Evolutionary conservation across 2,888 invertebrate genomes (phyloP).

Genomic region (Ennomos quercinarius): DNA sequence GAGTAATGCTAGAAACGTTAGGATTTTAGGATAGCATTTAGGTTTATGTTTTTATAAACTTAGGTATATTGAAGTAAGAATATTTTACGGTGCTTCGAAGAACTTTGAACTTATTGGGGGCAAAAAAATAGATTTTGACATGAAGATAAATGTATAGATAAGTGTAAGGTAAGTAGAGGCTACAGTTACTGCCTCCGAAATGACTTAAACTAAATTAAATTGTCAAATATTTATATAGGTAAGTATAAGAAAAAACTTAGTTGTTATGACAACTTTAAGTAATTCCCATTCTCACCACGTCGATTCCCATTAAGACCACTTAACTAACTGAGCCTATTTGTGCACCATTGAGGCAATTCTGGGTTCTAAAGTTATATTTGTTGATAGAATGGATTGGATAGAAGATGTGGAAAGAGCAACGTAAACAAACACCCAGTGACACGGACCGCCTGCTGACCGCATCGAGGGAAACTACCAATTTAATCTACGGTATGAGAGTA

Average conservation of each 20-base stretch:
- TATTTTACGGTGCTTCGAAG: too few relatives aligned
- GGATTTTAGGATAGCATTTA: not conserved
- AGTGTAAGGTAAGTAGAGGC: too few relatives aligned
- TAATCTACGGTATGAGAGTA: conserved; percentile 1
- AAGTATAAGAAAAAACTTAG: too few relatives aligned
- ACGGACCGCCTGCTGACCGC: conserved; percentile 54
- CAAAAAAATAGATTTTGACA: too few relatives aligned
- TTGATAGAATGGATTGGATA: conserved; percentile 67
- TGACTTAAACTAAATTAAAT: too few relatives aligned
- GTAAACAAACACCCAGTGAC: conserved; percentile 61
- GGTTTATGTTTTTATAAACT: not conserved
- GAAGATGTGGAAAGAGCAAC: conserved; percentile 55
- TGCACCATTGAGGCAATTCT: conserved; percentile 31
- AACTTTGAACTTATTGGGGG: too few relatives aligned
- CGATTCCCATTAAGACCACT: conserved; percentile 33
- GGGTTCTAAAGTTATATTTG: conserved; percentile 49
- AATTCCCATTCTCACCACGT: conserved; percentile 19
- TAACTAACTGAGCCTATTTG: conserved; percentile 34
- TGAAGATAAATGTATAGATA: too few relatives aligned
- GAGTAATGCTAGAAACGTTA: conserved; percentile 1
- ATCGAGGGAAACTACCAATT: conserved; percentile 25
- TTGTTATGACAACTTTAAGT: too few relatives aligned
- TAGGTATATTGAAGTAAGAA: too few relatives aligned
- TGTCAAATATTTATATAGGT: too few relatives aligned
- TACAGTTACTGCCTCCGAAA: too few relatives aligned